Conservation (phyloP, 2,113 vertebrate species). For the Pangasianodon hypophthalmus region DNA sequence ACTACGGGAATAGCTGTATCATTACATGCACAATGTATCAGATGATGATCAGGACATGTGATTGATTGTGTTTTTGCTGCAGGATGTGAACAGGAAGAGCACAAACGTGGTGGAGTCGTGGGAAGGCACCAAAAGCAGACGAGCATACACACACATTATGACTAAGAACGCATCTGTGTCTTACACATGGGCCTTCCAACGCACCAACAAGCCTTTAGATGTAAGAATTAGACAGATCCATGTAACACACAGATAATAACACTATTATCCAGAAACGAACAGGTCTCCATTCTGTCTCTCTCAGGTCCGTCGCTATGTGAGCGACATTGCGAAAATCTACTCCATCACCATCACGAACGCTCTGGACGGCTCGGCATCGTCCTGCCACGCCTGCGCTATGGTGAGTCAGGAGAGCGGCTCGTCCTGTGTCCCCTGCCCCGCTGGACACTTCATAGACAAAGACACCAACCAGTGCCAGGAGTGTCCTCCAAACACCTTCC, state of each 20-base stretch:
- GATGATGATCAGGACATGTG: neutral
- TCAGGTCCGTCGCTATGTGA: conserved; percentile 83
- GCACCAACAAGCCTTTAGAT: conserved; percentile 87
- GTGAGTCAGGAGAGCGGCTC: conserved; percentile 81
- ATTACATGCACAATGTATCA: neutral
- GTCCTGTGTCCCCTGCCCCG: conserved; percentile 89
- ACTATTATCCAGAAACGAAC: neutral
- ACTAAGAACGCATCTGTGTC: conserved; percentile 92
- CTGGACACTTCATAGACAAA: conserved; percentile 90
- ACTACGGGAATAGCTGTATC: neutral
- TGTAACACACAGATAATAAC: neutral
- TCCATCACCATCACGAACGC: conserved; percentile 88
- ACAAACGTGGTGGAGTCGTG: conserved; percentile 95
- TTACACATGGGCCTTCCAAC: conserved; percentile 98
- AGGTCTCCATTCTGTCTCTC: conserved; percentile 34
- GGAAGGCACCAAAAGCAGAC: conserved; percentile 87
- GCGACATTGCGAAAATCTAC: conserved; percentile 91
- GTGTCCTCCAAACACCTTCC: conserved; percentile 85
- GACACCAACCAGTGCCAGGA: conserved; percentile 85
- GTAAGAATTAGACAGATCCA: conserved; percentile 72
- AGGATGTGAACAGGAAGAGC: conserved; percentile 95
- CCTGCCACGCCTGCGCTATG: conserved; percentile 87
- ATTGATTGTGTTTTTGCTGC: conserved; percentile 43
- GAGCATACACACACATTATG: conserved; percentile 88
- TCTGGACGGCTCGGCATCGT: conserved; percentile 85